Percentiles rank a stretch among this genome's conserved stretches.
phyloP scores from a whole-genome alignment of 2,113 vertebrate genomes.

The Eubucco bourcierii region DNA sequence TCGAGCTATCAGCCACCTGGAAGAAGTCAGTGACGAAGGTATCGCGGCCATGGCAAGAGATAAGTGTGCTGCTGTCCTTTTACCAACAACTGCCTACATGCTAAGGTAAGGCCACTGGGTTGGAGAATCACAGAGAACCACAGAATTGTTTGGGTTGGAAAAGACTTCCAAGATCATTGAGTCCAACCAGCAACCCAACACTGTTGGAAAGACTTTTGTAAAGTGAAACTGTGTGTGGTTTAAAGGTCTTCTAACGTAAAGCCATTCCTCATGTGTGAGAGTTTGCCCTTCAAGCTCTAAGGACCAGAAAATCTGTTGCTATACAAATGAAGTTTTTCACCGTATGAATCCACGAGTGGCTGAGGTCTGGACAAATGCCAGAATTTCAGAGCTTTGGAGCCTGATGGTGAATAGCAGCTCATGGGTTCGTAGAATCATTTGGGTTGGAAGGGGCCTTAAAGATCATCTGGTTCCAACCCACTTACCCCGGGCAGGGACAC shows the following conservation, averaged over 20 bases:
- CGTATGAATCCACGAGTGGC: not conserved
- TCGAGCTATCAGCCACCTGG: slow-evolving; percentile 92
- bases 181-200: no score
- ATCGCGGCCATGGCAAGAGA: slow-evolving; percentile 88
- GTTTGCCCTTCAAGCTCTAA: not conserved
- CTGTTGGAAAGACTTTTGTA: not conserved
- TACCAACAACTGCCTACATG: slow-evolving; percentile 96
- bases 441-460: no score
- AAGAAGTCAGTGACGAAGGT: slow-evolving; percentile 90
- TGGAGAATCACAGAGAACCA: no score
- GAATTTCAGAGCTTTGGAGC: not conserved
- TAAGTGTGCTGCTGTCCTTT: slow-evolving; percentile 84
- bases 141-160: no score
- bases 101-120: slow-evolving; percentile 77
- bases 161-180: no score
- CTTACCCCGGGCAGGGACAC: no score
- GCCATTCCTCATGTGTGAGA: not conserved
- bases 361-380: not conserved
- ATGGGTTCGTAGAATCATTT: not conserved
- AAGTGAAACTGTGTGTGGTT: not conserved
- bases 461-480: no score
- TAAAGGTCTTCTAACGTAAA: not conserved
- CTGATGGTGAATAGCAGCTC: not conserved
- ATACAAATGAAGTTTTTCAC: not conserved
- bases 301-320: not conserved